Conservation (phyloP, 2,797 vertebrate species). For the Gobionotothen gibberifrons region DNA sequence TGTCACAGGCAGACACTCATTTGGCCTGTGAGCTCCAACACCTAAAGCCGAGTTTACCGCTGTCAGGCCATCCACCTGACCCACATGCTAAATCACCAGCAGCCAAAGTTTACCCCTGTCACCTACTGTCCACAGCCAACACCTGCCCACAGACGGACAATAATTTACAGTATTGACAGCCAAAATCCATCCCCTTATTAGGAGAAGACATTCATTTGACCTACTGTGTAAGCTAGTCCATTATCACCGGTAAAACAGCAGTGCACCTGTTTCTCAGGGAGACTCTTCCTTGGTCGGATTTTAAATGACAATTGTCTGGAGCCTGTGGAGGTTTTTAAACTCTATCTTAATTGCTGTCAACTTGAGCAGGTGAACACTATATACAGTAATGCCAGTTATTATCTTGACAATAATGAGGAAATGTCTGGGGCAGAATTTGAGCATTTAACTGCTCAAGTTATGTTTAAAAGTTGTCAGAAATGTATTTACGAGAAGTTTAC, state of each 20-base stretch:
- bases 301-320: constrained; percentile 54
- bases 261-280: constrained; percentile 57
- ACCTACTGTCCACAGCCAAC: constrained; percentile 72
- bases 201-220: constrained; percentile 68
- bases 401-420: constrained; percentile 48
- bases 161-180: constrained; percentile 74
- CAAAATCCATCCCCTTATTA: constrained; percentile 74
- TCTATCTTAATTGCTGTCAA: constrained; percentile 74
- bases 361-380: constrained; percentile 43
- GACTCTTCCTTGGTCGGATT: constrained; percentile 36
- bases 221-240: constrained; percentile 64
- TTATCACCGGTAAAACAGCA: constrained; percentile 66
- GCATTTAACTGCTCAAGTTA: constrained; percentile 46
- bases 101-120: constrained; percentile 75
- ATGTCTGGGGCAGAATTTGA: constrained; percentile 29
- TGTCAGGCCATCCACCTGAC: constrained; percentile 79
- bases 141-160: constrained; percentile 75
- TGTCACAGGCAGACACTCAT: constrained; percentile 79
- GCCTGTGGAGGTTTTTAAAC: constrained; percentile 42
- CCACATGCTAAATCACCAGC: constrained; percentile 76
- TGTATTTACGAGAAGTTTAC: constrained; percentile 2
- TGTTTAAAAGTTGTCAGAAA: constrained; percentile 29
- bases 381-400: constrained; percentile 32
- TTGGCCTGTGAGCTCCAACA: constrained; percentile 74
- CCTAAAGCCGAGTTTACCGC: constrained; percentile 73